Conservation (phyloP, 2,113 vertebrate genomes). For the Hylia prasina region DNA sequence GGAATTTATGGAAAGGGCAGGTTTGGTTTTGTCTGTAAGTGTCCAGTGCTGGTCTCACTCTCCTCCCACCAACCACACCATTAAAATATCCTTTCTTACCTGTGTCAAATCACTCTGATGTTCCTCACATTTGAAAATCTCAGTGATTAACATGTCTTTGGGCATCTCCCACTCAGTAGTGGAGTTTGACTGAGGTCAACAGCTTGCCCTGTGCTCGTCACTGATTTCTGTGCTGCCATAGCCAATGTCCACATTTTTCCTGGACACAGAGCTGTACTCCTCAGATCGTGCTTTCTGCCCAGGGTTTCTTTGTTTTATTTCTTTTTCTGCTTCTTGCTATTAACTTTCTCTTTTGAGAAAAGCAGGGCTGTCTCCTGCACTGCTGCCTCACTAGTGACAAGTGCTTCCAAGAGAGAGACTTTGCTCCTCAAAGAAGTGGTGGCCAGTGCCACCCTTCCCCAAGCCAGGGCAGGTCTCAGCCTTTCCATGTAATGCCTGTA, state of each 20-base stretch:
- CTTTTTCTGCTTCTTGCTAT: neutral
- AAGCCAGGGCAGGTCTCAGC: neutral
- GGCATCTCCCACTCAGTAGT: neutral
- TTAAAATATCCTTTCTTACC: neutral
- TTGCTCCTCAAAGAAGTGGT: neutral
- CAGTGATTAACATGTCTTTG: neutral
- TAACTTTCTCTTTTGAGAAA: neutral
- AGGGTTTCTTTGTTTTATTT: too few species aligned
- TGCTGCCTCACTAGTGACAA: neutral
- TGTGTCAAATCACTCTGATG: neutral
- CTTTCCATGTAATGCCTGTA: neutral
- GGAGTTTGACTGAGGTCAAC: accelerated
- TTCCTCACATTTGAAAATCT: neutral
- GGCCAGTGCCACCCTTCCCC: neutral
- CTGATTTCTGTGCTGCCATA: neutral
- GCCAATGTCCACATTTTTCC: neutral
- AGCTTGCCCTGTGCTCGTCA: neutral
- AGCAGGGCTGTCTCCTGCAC: neutral
- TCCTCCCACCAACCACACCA: neutral
- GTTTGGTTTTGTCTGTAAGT: neutral
- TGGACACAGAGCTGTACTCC: neutral
- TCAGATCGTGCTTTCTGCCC: neutral
- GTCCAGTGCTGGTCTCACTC: neutral
- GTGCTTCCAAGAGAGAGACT: neutral
- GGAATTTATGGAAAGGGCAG: neutral